Evolutionary conservation across 2,888 invertebrate genomes (phyloP).

Genomic region (Saturnia pavonia): DNA sequence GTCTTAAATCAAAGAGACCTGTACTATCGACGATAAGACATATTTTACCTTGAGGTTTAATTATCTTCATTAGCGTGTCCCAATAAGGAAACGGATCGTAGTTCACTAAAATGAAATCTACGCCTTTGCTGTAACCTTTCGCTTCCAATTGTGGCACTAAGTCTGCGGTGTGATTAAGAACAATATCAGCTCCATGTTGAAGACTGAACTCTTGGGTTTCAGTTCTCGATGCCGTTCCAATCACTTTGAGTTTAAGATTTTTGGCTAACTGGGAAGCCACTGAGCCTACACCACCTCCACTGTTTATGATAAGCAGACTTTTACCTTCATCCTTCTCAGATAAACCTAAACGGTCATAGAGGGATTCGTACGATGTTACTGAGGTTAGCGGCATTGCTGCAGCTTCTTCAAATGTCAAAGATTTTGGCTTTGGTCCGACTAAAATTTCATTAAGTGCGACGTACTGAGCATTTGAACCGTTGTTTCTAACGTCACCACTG

Average conservation of each 20-base stretch:
- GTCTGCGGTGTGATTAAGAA: constrained; percentile 63
- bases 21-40: constrained; percentile 69
- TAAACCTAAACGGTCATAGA: constrained; percentile 61
- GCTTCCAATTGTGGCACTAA: constrained; percentile 57
- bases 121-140: constrained; percentile 56
- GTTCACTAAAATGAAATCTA: constrained; percentile 67
- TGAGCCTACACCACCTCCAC: constrained; percentile 71
- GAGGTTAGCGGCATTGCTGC: constrained; percentile 70
- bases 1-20: constrained; percentile 55
- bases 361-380: constrained; percentile 63
- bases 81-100: constrained; percentile 73
- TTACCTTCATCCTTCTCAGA: constrained; percentile 66
- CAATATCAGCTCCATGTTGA: constrained; percentile 57
- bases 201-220: constrained; percentile 57
- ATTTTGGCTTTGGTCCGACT: constrained; percentile 63
- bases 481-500: constrained; percentile 57
- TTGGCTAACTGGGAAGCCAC: constrained; percentile 66
- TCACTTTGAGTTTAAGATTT: constrained; percentile 62
- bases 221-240: constrained; percentile 67
- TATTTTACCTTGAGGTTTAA: constrained; percentile 69
- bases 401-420: constrained; percentile 65
- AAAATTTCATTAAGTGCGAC: constrained; percentile 59
- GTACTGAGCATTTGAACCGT: constrained; percentile 68
- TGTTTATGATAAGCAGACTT: constrained; percentile 65
- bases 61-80: constrained; percentile 60